These are phyloP conservation scores for Ceratoteleas bidentatus DNA, from an alignment of 1,140 invertebrate species.

Conservation along the genomic window DNA sequence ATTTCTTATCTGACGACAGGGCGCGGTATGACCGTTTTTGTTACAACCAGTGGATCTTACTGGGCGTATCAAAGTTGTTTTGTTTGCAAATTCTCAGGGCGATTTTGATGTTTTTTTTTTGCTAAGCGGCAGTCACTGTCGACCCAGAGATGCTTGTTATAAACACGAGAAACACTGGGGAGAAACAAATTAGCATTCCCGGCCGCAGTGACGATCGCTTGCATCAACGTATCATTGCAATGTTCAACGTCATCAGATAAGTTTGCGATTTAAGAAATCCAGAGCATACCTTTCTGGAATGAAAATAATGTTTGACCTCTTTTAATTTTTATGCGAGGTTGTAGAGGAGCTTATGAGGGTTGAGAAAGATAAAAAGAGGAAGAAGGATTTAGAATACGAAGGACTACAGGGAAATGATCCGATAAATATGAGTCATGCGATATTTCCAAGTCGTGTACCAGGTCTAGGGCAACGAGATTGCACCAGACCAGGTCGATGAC, in stretches of 20 bases:
- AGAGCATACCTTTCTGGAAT: no score
- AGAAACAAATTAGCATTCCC: background rate
- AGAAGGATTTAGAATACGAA: background rate
- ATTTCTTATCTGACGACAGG: background rate
- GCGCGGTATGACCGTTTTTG: background rate
- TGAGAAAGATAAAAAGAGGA: no score
- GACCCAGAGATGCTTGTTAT: background rate
- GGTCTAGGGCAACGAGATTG: background rate
- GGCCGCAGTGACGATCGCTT: background rate
- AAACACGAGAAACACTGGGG: background rate
- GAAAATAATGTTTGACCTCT: no score
- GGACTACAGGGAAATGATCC: background rate
- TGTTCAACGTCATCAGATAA: no score
- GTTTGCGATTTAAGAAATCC: no score
- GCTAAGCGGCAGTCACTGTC: background rate
- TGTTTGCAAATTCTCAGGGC: background rate
- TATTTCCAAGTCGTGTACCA: no score
- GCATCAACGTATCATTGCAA: no score
- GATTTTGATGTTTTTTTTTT: background rate
- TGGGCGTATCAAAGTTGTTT: background rate
- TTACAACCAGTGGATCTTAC: background rate
- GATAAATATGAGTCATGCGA: background rate
- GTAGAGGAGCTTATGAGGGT: no score
- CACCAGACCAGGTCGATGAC: background rate
- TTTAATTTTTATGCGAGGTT: no score